These are phyloP conservation scores for Furcula furcula DNA, from an alignment of 2,888 invertebrate genomes.

Conservation along the genomic window DNA sequence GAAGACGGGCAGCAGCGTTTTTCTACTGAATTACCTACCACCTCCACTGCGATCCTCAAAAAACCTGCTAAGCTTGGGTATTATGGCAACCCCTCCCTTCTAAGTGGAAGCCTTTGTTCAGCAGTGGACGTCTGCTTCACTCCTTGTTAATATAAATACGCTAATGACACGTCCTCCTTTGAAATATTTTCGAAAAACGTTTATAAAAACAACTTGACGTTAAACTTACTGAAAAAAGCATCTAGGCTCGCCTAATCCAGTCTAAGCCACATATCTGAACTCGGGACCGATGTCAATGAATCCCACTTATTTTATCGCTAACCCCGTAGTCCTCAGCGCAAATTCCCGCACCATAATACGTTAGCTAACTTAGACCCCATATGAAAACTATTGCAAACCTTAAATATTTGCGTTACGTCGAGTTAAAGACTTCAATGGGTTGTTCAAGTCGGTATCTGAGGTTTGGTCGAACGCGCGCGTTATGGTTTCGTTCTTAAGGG, in stretches of 20 bases:
- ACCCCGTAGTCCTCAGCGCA: constrained; percentile 32
- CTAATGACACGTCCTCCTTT: too few relatives aligned
- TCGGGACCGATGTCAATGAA: constrained; percentile 69
- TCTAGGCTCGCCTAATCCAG: constrained; percentile 52
- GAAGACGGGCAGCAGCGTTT: too few relatives aligned
- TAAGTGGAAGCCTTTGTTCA: too few relatives aligned
- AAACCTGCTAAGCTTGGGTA: too few relatives aligned
- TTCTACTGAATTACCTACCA: too few relatives aligned
- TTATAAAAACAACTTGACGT: too few relatives aligned
- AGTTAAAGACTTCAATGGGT: not conserved
- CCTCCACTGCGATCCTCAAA: too few relatives aligned
- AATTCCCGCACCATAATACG: constrained; percentile 23
- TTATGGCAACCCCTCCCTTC: too few relatives aligned
- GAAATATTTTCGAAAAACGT: too few relatives aligned
- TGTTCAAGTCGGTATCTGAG: not conserved
- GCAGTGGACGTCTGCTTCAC: too few relatives aligned
- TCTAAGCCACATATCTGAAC: constrained; percentile 59
- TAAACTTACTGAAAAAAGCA: constrained; percentile 36
- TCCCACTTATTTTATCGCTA: constrained; percentile 62
- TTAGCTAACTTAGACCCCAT: not conserved
- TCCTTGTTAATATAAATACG: too few relatives aligned
- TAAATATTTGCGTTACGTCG: not conserved
- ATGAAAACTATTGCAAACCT: not conserved
- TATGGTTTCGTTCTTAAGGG: not conserved
- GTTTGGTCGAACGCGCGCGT: not conserved